Conservation (phyloP, 2,888 invertebrate genomes). For the Drosophila phalerata region DNA sequence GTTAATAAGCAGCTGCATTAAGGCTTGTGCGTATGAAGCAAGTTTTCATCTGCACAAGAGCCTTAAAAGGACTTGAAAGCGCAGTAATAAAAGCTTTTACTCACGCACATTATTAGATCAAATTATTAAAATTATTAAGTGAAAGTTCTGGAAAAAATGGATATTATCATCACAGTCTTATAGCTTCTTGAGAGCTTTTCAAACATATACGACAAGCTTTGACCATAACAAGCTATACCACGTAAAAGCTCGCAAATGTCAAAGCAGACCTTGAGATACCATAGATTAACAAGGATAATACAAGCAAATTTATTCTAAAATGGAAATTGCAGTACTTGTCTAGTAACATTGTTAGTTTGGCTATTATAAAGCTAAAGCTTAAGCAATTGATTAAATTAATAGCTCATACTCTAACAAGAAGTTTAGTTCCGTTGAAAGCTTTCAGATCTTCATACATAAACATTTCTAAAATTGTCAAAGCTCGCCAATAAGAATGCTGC, state of each 20-base stretch:
- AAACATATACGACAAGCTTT: neutral
- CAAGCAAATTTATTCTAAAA: too few species aligned
- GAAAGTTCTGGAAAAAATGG: too few species aligned
- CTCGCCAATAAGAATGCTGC: too few species aligned
- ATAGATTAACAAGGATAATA: too few species aligned
- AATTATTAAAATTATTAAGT: too few species aligned
- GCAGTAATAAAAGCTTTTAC: constrained; percentile 23
- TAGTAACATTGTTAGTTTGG: too few species aligned
- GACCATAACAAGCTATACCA: neutral
- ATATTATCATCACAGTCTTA: too few species aligned
- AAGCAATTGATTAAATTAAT: neutral
- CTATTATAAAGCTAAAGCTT: neutral
- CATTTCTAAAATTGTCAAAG: too few species aligned
- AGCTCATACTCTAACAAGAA: too few species aligned
- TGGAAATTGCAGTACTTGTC: too few species aligned
- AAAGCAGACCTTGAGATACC: neutral
- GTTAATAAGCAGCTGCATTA: constrained; percentile 49
- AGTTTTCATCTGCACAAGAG: constrained; percentile 35
- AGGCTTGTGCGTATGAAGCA: constrained; percentile 54
- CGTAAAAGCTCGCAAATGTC: neutral
- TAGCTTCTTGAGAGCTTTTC: neutral
- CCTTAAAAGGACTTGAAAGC: constrained; percentile 35
- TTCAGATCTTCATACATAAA: too few species aligned
- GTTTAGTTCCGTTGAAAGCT: too few species aligned
- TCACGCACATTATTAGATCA: neutral